These are phyloP conservation scores for Apantesis nais DNA, from an alignment of 2,888 invertebrate species.

Conservation along the genomic window DNA sequence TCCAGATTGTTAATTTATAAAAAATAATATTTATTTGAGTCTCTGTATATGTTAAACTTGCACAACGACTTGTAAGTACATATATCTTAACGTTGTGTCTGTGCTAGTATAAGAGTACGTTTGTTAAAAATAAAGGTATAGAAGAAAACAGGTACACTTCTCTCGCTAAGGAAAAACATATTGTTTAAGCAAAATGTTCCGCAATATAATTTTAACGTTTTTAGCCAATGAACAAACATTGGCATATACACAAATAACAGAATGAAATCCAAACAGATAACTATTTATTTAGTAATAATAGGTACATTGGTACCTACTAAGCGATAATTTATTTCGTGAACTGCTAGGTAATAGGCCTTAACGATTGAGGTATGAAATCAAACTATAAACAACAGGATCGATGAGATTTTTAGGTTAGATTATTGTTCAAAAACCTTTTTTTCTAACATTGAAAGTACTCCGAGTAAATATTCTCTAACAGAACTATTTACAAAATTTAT, in stretches of 20 bases:
- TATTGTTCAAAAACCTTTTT: too few species aligned
- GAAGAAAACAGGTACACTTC: too few species aligned
- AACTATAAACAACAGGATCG: too few species aligned
- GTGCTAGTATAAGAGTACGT: too few species aligned
- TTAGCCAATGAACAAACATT: not conserved
- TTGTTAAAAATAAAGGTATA: too few species aligned
- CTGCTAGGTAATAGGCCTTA: too few species aligned
- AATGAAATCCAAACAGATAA: not conserved
- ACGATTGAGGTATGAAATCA: not conserved
- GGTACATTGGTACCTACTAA: not conserved
- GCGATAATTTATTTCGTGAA: too few species aligned
- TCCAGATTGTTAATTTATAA: not conserved
- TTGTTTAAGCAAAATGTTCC: not conserved
- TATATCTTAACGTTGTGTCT: not conserved
- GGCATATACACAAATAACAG: too few species aligned
- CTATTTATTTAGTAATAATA: not conserved
- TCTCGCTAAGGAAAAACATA: not conserved
- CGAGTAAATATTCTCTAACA: not conserved
- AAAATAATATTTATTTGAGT: not conserved
- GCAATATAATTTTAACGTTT: not conserved
- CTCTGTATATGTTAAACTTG: not conserved
- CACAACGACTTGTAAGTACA: too few species aligned
- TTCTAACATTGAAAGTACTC: not conserved
- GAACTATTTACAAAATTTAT: not conserved
- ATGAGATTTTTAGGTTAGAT: too few species aligned